These are phyloP conservation scores for Norana najaformis DNA, from an alignment of 2,888 invertebrate species.

Conservation along the genomic window DNA sequence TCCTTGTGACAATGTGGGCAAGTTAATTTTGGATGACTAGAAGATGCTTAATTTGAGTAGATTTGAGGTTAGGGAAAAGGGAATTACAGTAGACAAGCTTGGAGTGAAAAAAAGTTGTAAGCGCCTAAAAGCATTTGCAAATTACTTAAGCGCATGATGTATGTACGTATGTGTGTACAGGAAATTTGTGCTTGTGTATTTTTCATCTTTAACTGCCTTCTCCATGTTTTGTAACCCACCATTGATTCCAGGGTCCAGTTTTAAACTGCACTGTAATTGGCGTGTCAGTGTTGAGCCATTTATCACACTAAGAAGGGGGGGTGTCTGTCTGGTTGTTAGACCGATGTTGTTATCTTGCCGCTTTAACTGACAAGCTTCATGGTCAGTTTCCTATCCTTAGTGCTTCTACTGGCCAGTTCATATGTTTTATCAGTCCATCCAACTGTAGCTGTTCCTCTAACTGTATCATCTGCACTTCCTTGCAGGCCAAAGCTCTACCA, in stretches of 20 bases:
- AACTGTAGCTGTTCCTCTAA: too few species aligned
- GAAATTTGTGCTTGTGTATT: neutral
- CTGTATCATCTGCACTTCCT: too few species aligned
- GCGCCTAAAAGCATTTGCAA: neutral
- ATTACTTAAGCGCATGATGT: neutral
- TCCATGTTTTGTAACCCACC: conserved; percentile 1
- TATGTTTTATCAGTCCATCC: too few species aligned
- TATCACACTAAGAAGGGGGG: neutral
- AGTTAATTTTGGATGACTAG: too few species aligned
- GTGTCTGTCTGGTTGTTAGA: neutral
- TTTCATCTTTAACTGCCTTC: neutral
- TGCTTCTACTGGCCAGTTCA: too few species aligned
- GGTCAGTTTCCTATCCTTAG: too few species aligned
- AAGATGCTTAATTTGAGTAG: too few species aligned
- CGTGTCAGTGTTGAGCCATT: neutral
- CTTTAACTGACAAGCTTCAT: neutral
- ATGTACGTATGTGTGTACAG: conserved; percentile 13
- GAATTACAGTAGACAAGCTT: too few species aligned
- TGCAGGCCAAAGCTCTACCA: too few species aligned
- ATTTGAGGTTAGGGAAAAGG: too few species aligned
- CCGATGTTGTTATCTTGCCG: neutral
- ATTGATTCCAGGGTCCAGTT: neutral
- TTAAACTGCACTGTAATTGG: neutral
- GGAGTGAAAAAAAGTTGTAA: too few species aligned
- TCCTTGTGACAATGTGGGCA: too few species aligned